Conservation (phyloP, 2,888 invertebrate species). For the Chrysotoxum bicinctum region DNA sequence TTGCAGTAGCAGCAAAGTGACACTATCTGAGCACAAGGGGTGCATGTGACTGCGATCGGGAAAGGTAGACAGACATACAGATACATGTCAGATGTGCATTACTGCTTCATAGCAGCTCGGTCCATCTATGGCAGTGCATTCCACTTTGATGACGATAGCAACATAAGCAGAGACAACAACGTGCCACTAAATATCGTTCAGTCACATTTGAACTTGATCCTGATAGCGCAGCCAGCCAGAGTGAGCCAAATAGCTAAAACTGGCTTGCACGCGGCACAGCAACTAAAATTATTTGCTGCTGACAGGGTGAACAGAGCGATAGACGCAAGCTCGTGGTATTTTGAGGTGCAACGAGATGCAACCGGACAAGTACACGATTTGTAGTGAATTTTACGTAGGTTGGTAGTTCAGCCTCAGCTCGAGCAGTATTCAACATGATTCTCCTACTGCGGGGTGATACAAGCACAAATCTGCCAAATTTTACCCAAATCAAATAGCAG, state of each 20-base stretch:
- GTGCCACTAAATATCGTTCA: conserved; percentile 68
- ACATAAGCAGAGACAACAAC: conserved; percentile 27
- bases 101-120: conserved; percentile 47
- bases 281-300: conserved; percentile 12
- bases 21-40: conserved; percentile 58
- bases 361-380: conserved; percentile 51
- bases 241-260: conserved; percentile 22
- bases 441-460: neutral
- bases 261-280: conserved; percentile 7
- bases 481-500: conserved; percentile 24
- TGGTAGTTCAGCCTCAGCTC: conserved; percentile 53
- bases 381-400: conserved; percentile 52
- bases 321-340: neutral
- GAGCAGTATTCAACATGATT: neutral
- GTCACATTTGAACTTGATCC: conserved; percentile 72
- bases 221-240: conserved; percentile 33
- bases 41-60: conserved; percentile 56
- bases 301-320: conserved; percentile 41
- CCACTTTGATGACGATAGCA: conserved; percentile 57
- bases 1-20: conserved; percentile 63
- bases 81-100: conserved; percentile 59
- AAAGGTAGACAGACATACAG: conserved; percentile 4
- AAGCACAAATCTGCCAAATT: neutral
- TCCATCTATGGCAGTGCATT: conserved; percentile 58
- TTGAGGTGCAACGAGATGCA: conserved; percentile 37